Evolutionary conservation across 2,113 vertebrate species (phyloP), one percentile per base, ranked within the genome.

Genomic region (Pteropus alecto): DNA sequence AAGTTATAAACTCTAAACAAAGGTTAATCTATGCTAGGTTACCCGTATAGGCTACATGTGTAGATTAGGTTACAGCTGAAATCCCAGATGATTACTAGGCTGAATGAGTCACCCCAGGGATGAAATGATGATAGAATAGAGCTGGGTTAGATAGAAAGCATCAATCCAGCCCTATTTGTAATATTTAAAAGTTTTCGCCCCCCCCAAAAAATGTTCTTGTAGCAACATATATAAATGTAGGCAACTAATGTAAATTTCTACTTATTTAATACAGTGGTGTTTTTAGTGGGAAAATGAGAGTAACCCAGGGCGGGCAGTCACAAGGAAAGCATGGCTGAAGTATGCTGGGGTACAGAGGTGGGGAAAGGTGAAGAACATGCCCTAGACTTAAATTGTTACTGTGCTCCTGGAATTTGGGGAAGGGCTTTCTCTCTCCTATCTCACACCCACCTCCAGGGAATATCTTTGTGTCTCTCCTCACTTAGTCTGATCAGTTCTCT

Each of bases 401-500:
- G 30, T 6, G 41, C 24, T 54, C 76, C 11, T 61, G 92, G 86
- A 84, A 87, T 91, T 3, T 84, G 63, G 35, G 63, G 48, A 58
- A 41, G 21, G 43, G 18, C 22, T 41, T 67, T 70, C 61, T 78
- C 46, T 92, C 60, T 33, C 2, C 5, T 0, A 0, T 5, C 3
- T 18, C 10, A 16, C 6, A 12, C 56, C 43, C 18, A 24, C 43
- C 11, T 71, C 70, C 77, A 0, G 0, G 38, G 63, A 15, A 6
- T 19, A 78, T 54, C 41, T 95, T 74, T 65, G 41, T 43, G 4
- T 74, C 87, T 91, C 56, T 77, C 35, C 26, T 51, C 74, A 74
- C 81, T 30, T 16, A 67, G n/a, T 41, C 28, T 48, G 56, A 91
- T 74, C 90, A 79, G n/a, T 48, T 87, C 60, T 92, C 51, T 10